Base-by-base conservation (phyloP, 2,888 invertebrate species). In the Eilema depressum region DNA sequence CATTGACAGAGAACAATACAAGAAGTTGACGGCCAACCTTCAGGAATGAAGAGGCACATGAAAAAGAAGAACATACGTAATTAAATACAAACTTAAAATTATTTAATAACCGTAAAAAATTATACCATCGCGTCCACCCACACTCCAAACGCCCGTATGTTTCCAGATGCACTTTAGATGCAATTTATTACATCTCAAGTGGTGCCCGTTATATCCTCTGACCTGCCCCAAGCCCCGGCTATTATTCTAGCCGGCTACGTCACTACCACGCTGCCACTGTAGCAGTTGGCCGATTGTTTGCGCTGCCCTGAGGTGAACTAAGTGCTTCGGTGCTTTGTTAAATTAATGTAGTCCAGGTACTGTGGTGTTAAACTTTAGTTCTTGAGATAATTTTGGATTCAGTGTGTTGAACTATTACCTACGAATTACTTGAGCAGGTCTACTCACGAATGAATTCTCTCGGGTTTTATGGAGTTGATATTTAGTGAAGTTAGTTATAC, bases 101-200 rank as follows among this genome's bases (percentile, higher is more conserved):
- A 26, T 26, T 26, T 17, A 28, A 47, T 33, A 25, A 57, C 2
- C 11, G 23, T 3, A 30, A 56, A 5, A 23, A 65, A 11, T 14
- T 1, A 10, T 12, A 65, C 8, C 11, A 20, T 1, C 63, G 57
- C 56, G 12, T 26, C 37, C 14, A 25, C 20, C 57, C 64, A n/a
- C 68, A 11, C 20, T 60, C 7, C 1, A 8, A 20, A 5, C 3
- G 17, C 14, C 47, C 69, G 71, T 72, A 63, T 70, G 59, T 76
- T 73, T 60, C 57, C 37, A 63, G 68, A 71, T 81, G 83, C 81
- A 76, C 76, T 73, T 23, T 47, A 74, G 73, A 78, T 83, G 79
- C 79, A 83, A 82, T 81, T 78, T 81, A 83, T 83, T 68, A 77
- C 64, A 63, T 59, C 66, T 64, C 63, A 72, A 75, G 76, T 74